phyloP scores from a whole-genome alignment of 2,113 vertebrate species.

The Antigone vipio region DNA sequence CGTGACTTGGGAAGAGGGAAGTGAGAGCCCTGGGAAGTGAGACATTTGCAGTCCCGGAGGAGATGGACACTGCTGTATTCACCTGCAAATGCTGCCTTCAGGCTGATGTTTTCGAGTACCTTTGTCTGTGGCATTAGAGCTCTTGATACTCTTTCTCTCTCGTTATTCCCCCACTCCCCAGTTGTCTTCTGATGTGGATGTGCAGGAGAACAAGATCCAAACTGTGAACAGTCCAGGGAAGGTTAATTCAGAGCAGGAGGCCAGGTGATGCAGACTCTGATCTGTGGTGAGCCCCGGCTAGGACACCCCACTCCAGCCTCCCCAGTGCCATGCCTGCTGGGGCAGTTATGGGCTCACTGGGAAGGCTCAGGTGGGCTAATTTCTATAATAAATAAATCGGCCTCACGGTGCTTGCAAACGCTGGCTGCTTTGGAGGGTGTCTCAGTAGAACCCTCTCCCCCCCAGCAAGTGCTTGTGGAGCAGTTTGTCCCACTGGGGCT shows the following conservation, averaged over 20 bases:
- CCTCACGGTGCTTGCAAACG: fast-evolving
- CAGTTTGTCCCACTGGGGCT: neutral
- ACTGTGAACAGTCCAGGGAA: fast-evolving
- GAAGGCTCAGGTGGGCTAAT: neutral
- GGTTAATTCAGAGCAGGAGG: neutral
- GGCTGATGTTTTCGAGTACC: neutral
- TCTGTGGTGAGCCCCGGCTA: neutral
- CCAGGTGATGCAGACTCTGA: neutral
- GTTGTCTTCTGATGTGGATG: neutral
- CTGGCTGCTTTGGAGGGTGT: neutral
- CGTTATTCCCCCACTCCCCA: fast-evolving
- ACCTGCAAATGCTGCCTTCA: neutral
- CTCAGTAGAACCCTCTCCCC: neutral
- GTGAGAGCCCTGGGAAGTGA: neutral
- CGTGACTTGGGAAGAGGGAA: neutral
- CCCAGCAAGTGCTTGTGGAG: neutral
- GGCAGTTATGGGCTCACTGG: neutral
- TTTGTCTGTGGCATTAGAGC: neutral
- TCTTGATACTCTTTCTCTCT: neutral
- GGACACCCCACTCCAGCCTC: no score
- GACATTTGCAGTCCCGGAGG: neutral
- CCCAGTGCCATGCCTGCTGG: neutral
- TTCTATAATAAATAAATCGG: neutral
- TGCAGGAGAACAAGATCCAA: neutral
- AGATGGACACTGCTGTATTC: neutral